Evolutionary conservation across 1,140 invertebrate species (phyloP).

Genomic region (Drosophila bocki): DNA sequence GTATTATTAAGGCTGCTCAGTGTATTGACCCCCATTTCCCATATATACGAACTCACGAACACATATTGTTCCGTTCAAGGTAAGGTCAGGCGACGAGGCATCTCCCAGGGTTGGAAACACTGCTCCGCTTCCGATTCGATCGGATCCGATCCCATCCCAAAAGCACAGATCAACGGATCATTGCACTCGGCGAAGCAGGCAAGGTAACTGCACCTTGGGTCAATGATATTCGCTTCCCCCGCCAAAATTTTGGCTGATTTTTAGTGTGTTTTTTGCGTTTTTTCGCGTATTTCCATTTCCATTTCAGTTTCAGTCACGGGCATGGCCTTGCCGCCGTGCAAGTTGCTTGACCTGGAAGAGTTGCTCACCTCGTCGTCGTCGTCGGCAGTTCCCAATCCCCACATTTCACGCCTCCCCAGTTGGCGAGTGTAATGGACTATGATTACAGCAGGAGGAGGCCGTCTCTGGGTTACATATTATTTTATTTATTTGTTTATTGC

Average conservation of each 20-base stretch:
- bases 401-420: constrained; percentile 26
- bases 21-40: constrained; percentile 41
- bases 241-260: constrained; percentile 42
- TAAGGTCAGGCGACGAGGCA: constrained; percentile 17
- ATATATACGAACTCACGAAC: neutral
- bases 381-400: constrained; percentile 4
- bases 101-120: constrained; percentile 57
- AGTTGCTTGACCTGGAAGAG: constrained; percentile 77
- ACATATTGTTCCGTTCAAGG: constrained; percentile 24
- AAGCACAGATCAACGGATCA: constrained; percentile 50
- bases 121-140: constrained; percentile 21
- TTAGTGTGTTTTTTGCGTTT: constrained; percentile 31
- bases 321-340: constrained; percentile 53
- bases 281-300: constrained; percentile 44
- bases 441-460: constrained; percentile 41
- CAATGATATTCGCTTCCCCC: constrained; percentile 65
- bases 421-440: constrained; percentile 64
- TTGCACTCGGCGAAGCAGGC: constrained; percentile 48
- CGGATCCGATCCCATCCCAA: constrained; percentile 8
- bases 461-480: constrained; percentile 20
- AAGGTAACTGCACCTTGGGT: constrained; percentile 82
- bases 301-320: constrained; percentile 49
- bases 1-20: constrained; percentile 21
- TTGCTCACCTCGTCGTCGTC: constrained; percentile 32
- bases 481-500: constrained; percentile 9